Conservation (phyloP, 2,888 invertebrate genomes). For the Fragum whitleyi region DNA sequence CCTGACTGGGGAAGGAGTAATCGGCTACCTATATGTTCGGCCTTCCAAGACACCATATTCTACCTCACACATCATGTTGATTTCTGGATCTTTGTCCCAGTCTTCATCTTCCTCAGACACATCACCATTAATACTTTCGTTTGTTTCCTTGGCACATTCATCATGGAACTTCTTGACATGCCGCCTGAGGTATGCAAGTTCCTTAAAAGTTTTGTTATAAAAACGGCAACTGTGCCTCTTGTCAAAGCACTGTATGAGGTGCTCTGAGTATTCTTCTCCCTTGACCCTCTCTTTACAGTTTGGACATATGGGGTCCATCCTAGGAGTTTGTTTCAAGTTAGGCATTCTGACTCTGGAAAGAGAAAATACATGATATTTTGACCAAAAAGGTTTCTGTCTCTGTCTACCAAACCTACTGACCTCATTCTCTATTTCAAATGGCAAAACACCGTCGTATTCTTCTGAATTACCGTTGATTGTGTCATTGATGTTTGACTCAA, state of each 20-base stretch:
- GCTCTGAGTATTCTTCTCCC: not conserved
- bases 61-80: not conserved
- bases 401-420: slow-evolving; percentile 21
- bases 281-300: slow-evolving; percentile 12
- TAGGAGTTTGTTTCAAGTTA: not conserved
- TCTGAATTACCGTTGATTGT: not conserved
- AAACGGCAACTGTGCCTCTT: not conserved
- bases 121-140: not conserved
- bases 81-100: not conserved
- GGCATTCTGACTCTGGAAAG: slow-evolving; percentile 32
- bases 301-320: slow-evolving; percentile 24
- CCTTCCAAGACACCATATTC: not conserved
- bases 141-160: not conserved
- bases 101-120: not conserved
- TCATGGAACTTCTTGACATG: not conserved
- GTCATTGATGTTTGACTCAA: not conserved
- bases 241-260: not conserved
- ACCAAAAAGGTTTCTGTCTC: slow-evolving; percentile 27
- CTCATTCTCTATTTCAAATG: not conserved
- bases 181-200: not conserved
- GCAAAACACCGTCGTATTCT: not conserved
- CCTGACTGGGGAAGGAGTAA: not conserved
- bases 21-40: not conserved
- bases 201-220: not conserved
- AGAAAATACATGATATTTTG: slow-evolving; percentile 36